Evolutionary conservation across 2,888 invertebrate species (phyloP).

Genomic region (Ochlodes sylvanus): DNA sequence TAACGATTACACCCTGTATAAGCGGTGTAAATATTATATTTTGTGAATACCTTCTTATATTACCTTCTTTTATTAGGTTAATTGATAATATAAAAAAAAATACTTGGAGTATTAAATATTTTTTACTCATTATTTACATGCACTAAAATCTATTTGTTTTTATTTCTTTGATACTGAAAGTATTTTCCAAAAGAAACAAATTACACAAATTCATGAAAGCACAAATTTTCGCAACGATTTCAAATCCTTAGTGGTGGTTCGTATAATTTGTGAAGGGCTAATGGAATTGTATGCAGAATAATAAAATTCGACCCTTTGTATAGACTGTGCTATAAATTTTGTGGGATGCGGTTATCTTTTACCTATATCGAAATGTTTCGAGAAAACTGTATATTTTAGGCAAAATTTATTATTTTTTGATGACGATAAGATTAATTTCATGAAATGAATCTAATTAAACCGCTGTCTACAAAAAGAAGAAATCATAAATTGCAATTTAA

Average conservation of each 20-base stretch:
- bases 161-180: background rate
- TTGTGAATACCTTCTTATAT: no score
- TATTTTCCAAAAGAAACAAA: constrained; percentile 23
- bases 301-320: constrained; percentile 79
- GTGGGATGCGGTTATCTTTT: constrained; percentile 35
- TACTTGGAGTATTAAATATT: no score
- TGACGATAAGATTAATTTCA: background rate
- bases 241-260: constrained; percentile 74
- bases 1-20: no score
- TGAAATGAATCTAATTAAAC: background rate
- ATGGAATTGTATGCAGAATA: constrained; percentile 82
- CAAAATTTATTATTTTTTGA: constrained; percentile 26
- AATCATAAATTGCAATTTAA: no score
- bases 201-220: constrained; percentile 64
- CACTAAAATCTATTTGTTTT: no score
- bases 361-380: constrained; percentile 40
- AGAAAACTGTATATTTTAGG: constrained; percentile 42
- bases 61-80: no score
- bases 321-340: constrained; percentile 73
- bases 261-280: constrained; percentile 81
- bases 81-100: no score
- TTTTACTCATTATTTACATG: no score
- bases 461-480: no score
- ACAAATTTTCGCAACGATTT: constrained; percentile 74
- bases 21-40: no score